Percentiles rank a stretch among this genome's conserved stretches.
Evolutionary conservation across 2,113 vertebrate genomes (phyloP).

Genomic region (Donacobius atricapilla): DNA sequence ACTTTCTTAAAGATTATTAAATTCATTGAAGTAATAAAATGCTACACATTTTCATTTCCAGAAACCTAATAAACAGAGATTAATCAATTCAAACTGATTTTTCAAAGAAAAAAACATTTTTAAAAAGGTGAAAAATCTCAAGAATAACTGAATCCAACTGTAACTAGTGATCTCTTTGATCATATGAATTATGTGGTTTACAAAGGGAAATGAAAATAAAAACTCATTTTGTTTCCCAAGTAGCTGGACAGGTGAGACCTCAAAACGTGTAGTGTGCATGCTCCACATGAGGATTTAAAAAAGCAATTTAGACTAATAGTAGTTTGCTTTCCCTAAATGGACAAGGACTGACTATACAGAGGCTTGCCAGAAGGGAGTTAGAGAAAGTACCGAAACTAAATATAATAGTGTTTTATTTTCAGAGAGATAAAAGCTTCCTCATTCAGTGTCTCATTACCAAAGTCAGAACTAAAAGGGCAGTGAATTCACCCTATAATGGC

Average conservation of each 20-base stretch:
- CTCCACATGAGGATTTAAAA: neutral
- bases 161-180: neutral
- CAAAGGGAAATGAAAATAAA: neutral
- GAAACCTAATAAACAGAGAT: neutral
- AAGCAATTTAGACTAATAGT: neutral
- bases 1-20: neutral
- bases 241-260: neutral
- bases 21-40: neutral
- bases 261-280: neutral
- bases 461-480: neutral
- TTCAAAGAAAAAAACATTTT: neutral
- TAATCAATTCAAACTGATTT: neutral
- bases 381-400: neutral
- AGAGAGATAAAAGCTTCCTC: neutral
- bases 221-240: neutral
- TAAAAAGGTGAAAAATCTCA: neutral
- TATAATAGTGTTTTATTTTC: neutral
- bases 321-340: neutral
- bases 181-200: neutral
- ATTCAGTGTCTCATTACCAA: neutral
- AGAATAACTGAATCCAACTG: neutral
- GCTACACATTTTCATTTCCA: neutral
- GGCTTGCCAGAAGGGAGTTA: neutral
- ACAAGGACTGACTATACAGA: neutral
- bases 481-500: neutral